Percentiles rank a stretch among this genome's conserved stretches.
Evolutionary conservation across 1,140 invertebrate species (phyloP).

Genomic region (Diachasma alloeum): DNA sequence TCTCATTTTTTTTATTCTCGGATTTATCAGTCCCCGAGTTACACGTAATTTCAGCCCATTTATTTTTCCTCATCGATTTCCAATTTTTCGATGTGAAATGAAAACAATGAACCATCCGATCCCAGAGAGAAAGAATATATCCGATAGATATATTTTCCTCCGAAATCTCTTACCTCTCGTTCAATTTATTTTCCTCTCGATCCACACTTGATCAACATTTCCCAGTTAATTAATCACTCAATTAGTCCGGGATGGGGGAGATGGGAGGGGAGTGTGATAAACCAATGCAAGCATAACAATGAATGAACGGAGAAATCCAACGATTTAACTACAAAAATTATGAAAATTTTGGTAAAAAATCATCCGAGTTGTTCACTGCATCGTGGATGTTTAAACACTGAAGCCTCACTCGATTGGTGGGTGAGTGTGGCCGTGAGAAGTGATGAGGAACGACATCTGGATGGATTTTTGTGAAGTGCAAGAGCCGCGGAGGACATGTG

Average conservation of each 20-base stretch:
- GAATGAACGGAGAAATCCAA: neutral
- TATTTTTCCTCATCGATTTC: constrained; percentile 14
- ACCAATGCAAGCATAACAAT: neutral
- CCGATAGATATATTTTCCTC: neutral
- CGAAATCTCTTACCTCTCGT: neutral
- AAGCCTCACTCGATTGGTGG: neutral
- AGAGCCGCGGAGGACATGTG: no score
- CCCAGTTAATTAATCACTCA: no score
- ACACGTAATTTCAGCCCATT: neutral
- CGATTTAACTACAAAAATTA: neutral
- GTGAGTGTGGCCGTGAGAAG: no score
- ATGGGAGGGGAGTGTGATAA: no score
- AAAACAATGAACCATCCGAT: neutral
- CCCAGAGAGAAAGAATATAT: neutral
- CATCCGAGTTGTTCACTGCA: neutral
- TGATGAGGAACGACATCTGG: no score
- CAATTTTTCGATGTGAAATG: neutral
- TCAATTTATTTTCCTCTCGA: neutral
- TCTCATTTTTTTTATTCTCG: neutral
- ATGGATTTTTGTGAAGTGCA: no score
- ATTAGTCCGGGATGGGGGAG: no score
- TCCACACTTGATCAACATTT: neutral
- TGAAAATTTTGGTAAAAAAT: neutral
- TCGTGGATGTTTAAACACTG: constrained; percentile 4
- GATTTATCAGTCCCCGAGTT: constrained; percentile 1